Evolutionary conservation across 2,113 vertebrate genomes (phyloP).

Genomic region (Candoia aspera): DNA sequence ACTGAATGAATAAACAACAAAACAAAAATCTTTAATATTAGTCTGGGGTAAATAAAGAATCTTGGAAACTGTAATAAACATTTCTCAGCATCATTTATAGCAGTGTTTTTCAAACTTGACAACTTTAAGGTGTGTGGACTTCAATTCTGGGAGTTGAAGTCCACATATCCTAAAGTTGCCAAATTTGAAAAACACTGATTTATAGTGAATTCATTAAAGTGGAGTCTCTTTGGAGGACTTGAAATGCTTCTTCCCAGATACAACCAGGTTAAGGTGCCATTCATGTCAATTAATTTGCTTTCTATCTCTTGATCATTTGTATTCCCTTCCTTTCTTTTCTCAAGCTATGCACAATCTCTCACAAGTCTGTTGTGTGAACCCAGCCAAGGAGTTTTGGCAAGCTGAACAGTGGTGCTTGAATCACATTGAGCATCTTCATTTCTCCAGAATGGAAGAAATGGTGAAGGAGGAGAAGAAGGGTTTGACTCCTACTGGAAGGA

Average conservation of each 20-base stretch:
- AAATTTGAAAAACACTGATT: background rate
- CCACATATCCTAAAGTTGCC: background rate
- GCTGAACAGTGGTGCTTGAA: background rate
- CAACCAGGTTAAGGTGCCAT: background rate
- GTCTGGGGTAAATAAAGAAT: no score
- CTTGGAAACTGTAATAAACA: no score
- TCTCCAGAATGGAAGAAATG: background rate
- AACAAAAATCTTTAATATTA: no score
- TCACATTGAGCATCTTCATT: background rate
- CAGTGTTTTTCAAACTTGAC: no score
- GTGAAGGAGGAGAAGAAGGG: no score
- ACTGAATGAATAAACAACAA: no score
- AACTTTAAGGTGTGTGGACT: no score
- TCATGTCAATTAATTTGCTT: background rate
- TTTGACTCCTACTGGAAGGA: no score
- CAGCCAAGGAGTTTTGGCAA: background rate
- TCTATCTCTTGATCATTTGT: background rate
- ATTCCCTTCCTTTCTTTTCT: background rate
- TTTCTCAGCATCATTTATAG: no score
- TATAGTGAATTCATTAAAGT: background rate
- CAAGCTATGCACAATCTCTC: background rate
- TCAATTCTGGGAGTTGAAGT: no score
- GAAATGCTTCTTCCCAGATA: background rate
- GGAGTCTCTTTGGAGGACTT: background rate
- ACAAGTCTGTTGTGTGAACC: background rate